Evolutionary conservation across 2,113 vertebrate species (phyloP), one percentile per base, ranked within the genome.

Genomic region (Stercorarius parasiticus): DNA sequence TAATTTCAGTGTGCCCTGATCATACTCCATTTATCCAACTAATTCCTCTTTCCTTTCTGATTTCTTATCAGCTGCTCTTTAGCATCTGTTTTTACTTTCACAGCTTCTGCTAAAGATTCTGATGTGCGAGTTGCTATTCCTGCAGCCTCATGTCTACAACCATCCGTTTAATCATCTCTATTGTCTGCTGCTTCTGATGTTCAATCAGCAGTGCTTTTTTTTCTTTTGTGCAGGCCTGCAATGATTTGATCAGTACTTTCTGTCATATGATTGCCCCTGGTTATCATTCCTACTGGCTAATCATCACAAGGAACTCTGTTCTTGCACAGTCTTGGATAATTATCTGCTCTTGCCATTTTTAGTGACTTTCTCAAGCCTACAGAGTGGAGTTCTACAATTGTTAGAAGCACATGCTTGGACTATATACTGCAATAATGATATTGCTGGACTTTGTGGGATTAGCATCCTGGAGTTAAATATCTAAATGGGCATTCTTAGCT

Each of bases 51-150:
- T 95, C 65, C 52, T 94, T 93, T 86, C 83, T 69, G 77, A 85
- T 96, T 93, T 94, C 84, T 95, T 95, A 94, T 95, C 86, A 95
- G 81, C 94, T 89, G 78, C 74, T 95, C 36, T 95, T 97, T 83
- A 87, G 69, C 72, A 81, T 91, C 90, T 96, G 91, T 94, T 93
- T 96, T 97, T 97, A 91, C 88, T 95, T 87, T 91, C 86, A 62
- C 80, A 95, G 90, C 87, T 91, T 94, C 90, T 94, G 69, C 67
- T 90, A 92, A 56, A 67, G 78, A 94, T 94, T 92, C 76, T 84
- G 88, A 88, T 94, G 90, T 76, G 74, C 25, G 82, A 95, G 81
- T 29, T 95, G 78, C 91, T 97, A 91, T 97, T 97, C 84, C 84
- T 95, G 81, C 70, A 93, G 73, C 73, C 66, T 73, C 67, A 43